Evolutionary conservation across 2,797 vertebrate genomes (phyloP).

Genomic region (Gymnothorax reevesii): DNA sequence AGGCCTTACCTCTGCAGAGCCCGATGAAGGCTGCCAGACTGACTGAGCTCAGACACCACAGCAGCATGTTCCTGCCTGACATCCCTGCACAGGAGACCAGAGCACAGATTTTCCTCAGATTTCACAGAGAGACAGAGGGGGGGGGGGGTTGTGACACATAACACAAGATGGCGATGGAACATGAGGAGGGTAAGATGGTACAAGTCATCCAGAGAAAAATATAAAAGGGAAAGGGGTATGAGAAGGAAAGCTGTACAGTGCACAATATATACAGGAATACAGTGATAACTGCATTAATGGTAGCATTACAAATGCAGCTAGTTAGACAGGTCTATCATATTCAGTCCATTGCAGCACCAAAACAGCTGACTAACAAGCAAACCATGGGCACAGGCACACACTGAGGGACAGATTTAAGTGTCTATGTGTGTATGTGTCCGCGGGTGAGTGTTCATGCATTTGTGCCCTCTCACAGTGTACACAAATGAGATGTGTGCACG

Average conservation of each 20-base stretch:
- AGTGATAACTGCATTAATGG: too few relatives aligned
- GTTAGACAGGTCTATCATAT: background rate
- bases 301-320: background rate
- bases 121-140: background rate
- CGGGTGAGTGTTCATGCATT: too few relatives aligned
- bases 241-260: background rate
- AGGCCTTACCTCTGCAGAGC: slow-evolving; percentile 68
- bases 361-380: background rate
- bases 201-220: background rate
- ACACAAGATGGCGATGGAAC: background rate
- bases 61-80: slow-evolving; percentile 54
- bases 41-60: slow-evolving; percentile 41
- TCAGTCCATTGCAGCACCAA: background rate
- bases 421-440: background rate
- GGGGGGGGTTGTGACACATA: background rate
- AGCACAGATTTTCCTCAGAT: background rate
- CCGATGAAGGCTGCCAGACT: slow-evolving; percentile 56
- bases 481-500: too few relatives aligned
- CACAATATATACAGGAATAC: background rate
- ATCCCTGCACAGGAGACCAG: background rate
- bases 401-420: slow-evolving; percentile 15
- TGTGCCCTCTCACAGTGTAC: too few relatives aligned
- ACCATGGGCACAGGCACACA: background rate
- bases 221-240: background rate
- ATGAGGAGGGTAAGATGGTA: background rate